Base-by-base conservation (phyloP, 2,888 invertebrate genomes). In the Coelinius sp. region DNA sequence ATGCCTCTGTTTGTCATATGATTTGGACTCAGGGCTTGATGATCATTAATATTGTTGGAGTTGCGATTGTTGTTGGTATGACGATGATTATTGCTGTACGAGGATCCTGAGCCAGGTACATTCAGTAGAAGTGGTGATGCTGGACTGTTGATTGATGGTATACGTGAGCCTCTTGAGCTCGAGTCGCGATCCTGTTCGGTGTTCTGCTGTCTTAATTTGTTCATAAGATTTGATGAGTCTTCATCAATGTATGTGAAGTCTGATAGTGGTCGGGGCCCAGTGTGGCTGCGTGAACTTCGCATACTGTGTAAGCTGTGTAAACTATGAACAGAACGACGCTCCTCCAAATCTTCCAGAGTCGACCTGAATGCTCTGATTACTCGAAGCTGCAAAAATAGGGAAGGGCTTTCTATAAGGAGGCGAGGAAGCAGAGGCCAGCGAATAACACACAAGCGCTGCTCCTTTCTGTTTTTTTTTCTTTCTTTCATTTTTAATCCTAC, bases 281-380 rank as follows among this genome's bases (percentile, higher is more conserved):
- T 92, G 89, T 93, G 92, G 89, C 93, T 93, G 89, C 93, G 94
- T 88, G 93, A 93, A 88, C 92, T 92, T 90, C 92, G 91, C 88
- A 94, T 92, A 91, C 94, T 94, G 91, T 95, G 95, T 90, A 95
- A 93, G 89, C 95, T 96, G 90, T 96, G 96, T 90, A 96, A 94
- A 92, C 97, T 97, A 93, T 98, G 97, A 90, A 97, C 94, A 89
- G 97, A 98, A 90, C 98, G 96, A 87, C 97, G 94, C 91, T 99
- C 99, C 91, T 97, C 98, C 92, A 99, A 92, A 92, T 99, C 99
- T 93, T 99, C 99, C 93, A 99, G 93, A 88, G 95, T 98, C 88
- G 97, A 97, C 92, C 96, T 97, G 96, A 99, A 99, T 89, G 99
- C 99, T 92, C 98, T 96, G 92, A 99, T 98, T 91, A 99, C 99